Evolutionary conservation across 2,113 vertebrate species (phyloP).

Genomic region (Seriola quinqueradiata): DNA sequence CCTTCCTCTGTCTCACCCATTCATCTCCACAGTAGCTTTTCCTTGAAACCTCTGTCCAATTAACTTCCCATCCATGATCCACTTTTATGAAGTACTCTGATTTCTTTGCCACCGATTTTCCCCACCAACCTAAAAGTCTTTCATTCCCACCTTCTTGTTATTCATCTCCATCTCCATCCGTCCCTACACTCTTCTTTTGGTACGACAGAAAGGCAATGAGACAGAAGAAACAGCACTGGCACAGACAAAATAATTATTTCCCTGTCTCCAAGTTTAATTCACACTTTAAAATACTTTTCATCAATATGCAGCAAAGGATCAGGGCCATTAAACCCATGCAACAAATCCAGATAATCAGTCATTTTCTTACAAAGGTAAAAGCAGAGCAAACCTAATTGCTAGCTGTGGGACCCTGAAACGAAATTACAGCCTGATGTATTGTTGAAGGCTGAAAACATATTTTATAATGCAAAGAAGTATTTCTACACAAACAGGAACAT

Average conservation of each 20-base stretch:
- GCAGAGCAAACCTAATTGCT: conserved; percentile 18
- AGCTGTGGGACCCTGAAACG: conserved; percentile 3
- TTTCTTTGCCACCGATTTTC: conserved; percentile 42
- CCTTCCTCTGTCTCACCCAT: conserved; percentile 24
- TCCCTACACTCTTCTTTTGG: conserved; percentile 13
- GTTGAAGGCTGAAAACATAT: conserved; percentile 7
- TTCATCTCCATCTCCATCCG: conserved; percentile 21
- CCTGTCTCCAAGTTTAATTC: conserved; percentile 24
- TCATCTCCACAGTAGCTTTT: conserved; percentile 30
- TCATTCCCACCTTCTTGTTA: conserved; percentile 18
- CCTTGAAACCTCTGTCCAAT: conserved; percentile 27
- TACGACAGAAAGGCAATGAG: not conserved
- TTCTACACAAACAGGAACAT: not conserved
- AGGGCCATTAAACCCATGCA: conserved; percentile 16
- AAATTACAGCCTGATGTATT: conserved; percentile 1
- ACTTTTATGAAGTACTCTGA: conserved; percentile 33
- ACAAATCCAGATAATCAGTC: conserved; percentile 9
- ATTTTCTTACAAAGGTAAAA: conserved; percentile 24
- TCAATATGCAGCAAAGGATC: conserved; percentile 19
- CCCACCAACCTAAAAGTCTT: conserved; percentile 23
- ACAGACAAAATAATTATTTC: not conserved
- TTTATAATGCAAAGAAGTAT: not conserved
- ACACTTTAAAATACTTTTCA: conserved; percentile 27
- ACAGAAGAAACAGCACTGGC: not conserved
- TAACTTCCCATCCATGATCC: conserved; percentile 21